Percentiles rank a stretch among this genome's conserved stretches.
Evolutionary conservation across 2,797 vertebrate genomes (phyloP).

Genomic region (Notolabrus celidotus): DNA sequence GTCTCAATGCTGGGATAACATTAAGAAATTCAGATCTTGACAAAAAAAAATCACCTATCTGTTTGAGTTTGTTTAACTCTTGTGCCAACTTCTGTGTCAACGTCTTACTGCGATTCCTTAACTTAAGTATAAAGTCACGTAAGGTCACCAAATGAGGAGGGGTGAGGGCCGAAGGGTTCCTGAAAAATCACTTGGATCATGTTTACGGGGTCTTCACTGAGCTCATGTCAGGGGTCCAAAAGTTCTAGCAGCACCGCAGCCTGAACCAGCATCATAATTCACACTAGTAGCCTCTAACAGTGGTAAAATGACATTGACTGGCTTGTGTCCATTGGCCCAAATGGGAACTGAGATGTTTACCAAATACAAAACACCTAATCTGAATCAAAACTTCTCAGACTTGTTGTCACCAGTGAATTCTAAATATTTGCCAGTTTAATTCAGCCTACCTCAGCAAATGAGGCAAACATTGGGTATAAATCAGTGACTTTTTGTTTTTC

Average conservation of each 20-base stretch:
- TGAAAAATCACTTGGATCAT: conserved; percentile 52
- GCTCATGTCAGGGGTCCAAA: conserved; percentile 57
- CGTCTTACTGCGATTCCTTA: too few relatives aligned
- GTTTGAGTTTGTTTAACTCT: too few relatives aligned
- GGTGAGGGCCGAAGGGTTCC: conserved; percentile 45
- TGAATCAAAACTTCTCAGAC: neutral
- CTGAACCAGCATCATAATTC: conserved; percentile 35
- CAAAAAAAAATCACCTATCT: too few relatives aligned
- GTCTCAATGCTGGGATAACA: too few relatives aligned
- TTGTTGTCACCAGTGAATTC: too few relatives aligned
- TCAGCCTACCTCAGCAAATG: conserved; percentile 4
- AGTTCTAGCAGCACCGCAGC: conserved; percentile 26
- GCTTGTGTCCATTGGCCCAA: conserved; percentile 5
- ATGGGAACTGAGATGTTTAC: too few relatives aligned
- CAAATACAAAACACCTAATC: too few relatives aligned
- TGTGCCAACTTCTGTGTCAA: too few relatives aligned
- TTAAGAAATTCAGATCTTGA: too few relatives aligned
- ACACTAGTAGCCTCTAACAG: conserved; percentile 14
- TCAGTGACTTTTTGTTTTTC: neutral
- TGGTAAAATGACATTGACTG: conserved; percentile 14
- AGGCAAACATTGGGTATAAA: neutral
- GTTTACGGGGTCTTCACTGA: conserved; percentile 50
- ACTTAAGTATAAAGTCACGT: conserved; percentile 14
- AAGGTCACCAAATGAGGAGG: conserved; percentile 25
- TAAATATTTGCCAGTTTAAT: neutral